Evolutionary conservation across 2,797 vertebrate species (phyloP).

Genomic region (Tinamus major): DNA sequence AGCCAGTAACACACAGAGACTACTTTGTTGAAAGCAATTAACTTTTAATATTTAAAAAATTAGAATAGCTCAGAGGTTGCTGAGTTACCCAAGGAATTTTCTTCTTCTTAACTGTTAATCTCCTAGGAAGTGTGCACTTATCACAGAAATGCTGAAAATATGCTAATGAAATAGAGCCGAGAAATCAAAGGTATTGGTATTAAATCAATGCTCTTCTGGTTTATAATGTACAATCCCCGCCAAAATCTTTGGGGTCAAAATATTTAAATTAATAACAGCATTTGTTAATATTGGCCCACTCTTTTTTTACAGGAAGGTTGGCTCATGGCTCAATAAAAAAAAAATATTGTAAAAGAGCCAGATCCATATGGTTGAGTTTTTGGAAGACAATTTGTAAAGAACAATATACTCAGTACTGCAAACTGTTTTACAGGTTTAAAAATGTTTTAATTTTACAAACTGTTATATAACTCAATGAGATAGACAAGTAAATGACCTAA

Average conservation of each 20-base stretch:
- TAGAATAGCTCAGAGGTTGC: background rate
- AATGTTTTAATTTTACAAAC: constrained; percentile 26
- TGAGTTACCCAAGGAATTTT: background rate
- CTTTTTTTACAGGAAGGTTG: background rate
- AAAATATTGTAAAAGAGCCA: background rate
- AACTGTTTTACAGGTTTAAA: background rate
- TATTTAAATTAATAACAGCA: background rate
- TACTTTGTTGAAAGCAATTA: background rate
- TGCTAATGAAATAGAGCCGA: background rate
- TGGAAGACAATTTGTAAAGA: background rate
- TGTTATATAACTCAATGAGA: background rate
- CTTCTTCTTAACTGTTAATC: background rate
- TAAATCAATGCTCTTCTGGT: background rate
- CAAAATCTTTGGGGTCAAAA: background rate
- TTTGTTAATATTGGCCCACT: background rate
- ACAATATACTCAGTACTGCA: background rate
- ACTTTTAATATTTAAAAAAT: background rate
- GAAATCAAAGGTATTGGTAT: background rate
- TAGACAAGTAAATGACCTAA: background rate
- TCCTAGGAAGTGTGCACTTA: background rate
- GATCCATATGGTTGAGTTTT: background rate
- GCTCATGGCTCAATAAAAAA: background rate
- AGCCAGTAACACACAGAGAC: constrained; percentile 3
- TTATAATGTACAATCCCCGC: background rate
- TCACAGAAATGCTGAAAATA: background rate